Base-by-base conservation (phyloP, 2,113 vertebrate genomes). In the Cinclus cinclus region DNA sequence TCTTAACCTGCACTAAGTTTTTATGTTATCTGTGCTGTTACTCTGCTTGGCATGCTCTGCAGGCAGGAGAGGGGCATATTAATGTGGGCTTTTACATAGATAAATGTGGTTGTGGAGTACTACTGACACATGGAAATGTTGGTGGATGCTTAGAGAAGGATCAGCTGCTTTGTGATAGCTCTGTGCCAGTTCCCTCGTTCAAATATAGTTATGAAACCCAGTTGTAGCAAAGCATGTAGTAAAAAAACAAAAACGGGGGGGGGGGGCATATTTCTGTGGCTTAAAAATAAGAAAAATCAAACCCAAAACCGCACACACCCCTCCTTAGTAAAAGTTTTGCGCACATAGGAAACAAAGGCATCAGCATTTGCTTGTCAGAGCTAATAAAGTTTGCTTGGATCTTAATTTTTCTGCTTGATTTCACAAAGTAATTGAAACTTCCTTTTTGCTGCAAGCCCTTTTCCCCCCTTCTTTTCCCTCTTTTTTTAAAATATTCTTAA, bases 371-470 rank as follows among this genome's bases (percentile, higher is more conserved):
- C 97, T 97, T 98, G 98, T 98, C 98, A 98, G 97, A 97, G 93
- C 97, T 98, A 98, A 98, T 98, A 98, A 98, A 96, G 97, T 98
- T 97, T 97, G 87, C 97, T 98, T 98, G 96, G 98, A 97, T 98
- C 98, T 98, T 98, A 98, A 97, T 98, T 98, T 98, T 98, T 98
- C 98, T 98, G 97, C 97, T 98, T 98, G 95, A 96, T 97, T 98
- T 98, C 98, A 97, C 98, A 96, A 97, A 98, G 98, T 98, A 98
- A 98, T 98, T 98, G 97, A 98, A 98, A 98, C 98, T 98, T 98
- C 97, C 97, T 97, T 98, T 98, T 96, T 96, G 91, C 97, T 97
- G 83, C 31, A 8, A 93, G 94, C 73, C 70, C 60, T 74, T 30
- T 15, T 10, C 0, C 2, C 52, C 35, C 35, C 3, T 11, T 17